A percentile compares a stretch with the other conserved stretches of the same genome.
phyloP scores from a whole-genome alignment of 2,888 invertebrate genomes.

The Pyralis farinalis region DNA sequence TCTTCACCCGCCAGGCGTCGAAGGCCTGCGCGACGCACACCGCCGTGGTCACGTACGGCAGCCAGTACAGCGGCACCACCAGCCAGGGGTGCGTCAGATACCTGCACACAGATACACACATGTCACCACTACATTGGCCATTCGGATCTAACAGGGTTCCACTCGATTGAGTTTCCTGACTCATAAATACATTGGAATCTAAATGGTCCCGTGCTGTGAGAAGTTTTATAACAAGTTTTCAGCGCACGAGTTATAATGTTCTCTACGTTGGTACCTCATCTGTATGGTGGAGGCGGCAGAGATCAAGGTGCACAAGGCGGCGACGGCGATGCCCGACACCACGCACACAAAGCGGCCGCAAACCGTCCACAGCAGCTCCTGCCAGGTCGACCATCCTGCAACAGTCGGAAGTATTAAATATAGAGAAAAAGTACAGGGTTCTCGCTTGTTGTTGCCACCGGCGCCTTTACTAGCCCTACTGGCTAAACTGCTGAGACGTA shows the following conservation, averaged over 20 bases:
- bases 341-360: conserved; percentile 32
- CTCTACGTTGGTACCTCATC: conserved; percentile 55
- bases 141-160: no score
- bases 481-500: no score
- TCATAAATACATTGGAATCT: no score
- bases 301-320: conserved; percentile 23
- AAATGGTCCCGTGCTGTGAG: no score
- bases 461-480: no score
- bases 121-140: no score
- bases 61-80: conserved; percentile 57
- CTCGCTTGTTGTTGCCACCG: no score
- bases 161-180: no score
- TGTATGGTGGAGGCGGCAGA: conserved; percentile 49
- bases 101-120: conserved; percentile 35
- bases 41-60: conserved; percentile 44
- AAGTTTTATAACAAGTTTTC: no score
- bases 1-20: conserved; percentile 46
- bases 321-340: conserved; percentile 24
- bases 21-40: conserved; percentile 35
- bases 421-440: no score
- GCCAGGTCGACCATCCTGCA: conserved; percentile 43
- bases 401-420: no score
- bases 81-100: conserved; percentile 57
- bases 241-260: no score
- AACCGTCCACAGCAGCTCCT: conserved; percentile 33